Evolutionary conservation across 1,140 invertebrate genomes (phyloP), one percentile per base, ranked within the genome.

Genomic region (Leptonema lineaticorne): DNA sequence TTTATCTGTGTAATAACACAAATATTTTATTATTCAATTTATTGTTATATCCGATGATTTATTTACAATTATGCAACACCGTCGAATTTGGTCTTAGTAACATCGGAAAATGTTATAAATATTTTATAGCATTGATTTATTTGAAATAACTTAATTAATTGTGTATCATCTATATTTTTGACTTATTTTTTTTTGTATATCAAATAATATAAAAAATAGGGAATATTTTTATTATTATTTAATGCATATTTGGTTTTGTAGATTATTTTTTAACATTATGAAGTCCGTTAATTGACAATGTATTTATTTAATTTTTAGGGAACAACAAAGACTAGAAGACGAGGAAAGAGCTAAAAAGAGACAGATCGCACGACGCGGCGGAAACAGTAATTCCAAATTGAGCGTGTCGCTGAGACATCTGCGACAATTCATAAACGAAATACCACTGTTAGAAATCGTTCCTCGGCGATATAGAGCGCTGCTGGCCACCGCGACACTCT

Each of bases 401-500:
- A 63, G 18, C 18, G 33, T 67, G 5, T 74, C 74, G 29, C 26
- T 74, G 46, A 57, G 66, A 68, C 58, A 68, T 22, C 67, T 76
- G 59, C 63, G 57, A 59, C 60, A 68, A 60, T 74, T 24, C 63
- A 27, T 75, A 18, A 70, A 71, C 57, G 57, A 74, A 18, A 65
- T 64, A 63, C 57, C 69, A 53, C 48, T 75, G 24, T 66, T 74
- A 24, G 73, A 75, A 58, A 66, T 74, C 11, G 68, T 74, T 57
- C 76, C 73, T 8, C 6, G 68, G 22, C 33, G 75, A 71, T 80
- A 82, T 68, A 77, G 81, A 66, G 74, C 81, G 4, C 60, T 81
- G 8, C 77, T 85, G 26, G 83, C 83, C 8, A 79, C 83, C 7
- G 82, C 83, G 11, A 82, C 85, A 1, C 78, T 84, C 56, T 74